Conservation (phyloP, 1,140 invertebrate genomes). For the Babylonia areolata region DNA sequence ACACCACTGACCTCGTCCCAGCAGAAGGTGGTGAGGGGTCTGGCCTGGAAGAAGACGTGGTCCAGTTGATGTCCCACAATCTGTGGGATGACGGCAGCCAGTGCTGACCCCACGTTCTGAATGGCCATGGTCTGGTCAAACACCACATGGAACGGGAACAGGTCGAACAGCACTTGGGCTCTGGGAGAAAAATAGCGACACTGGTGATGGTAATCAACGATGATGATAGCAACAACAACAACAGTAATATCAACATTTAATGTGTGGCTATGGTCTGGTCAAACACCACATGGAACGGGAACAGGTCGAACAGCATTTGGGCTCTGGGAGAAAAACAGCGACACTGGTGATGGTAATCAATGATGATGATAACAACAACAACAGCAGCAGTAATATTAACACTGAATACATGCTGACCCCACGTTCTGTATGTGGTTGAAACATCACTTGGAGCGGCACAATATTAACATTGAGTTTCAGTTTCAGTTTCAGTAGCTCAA, state of each 20-base stretch:
- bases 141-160: conserved; percentile 98
- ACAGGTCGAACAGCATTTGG: conserved; percentile 91
- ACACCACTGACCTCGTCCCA: conserved; percentile 89
- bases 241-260: no score
- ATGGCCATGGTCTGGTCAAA: conserved; percentile 96
- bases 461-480: no score
- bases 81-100: conserved; percentile 93
- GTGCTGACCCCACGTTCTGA: conserved; percentile 87
- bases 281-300: conserved; percentile 98
- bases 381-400: no score
- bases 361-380: no score
- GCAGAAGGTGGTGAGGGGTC: conserved; percentile 93
- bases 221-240: no score
- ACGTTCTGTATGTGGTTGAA: no score
- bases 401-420: no score
- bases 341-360: no score
- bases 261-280: no score
- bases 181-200: conserved; percentile 68
- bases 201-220: no score
- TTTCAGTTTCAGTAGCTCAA: no score
- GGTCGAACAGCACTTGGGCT: conserved; percentile 91
- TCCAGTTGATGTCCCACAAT: conserved; percentile 85
- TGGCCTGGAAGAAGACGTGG: conserved; percentile 91
- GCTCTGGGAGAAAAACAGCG: conserved; percentile 76
- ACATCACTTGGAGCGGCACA: conserved; percentile 98